A percentile compares a stretch with the other conserved stretches of the same genome.
phyloP scores from a whole-genome alignment of 2,797 vertebrate species.

The Gymnothorax reevesii region DNA sequence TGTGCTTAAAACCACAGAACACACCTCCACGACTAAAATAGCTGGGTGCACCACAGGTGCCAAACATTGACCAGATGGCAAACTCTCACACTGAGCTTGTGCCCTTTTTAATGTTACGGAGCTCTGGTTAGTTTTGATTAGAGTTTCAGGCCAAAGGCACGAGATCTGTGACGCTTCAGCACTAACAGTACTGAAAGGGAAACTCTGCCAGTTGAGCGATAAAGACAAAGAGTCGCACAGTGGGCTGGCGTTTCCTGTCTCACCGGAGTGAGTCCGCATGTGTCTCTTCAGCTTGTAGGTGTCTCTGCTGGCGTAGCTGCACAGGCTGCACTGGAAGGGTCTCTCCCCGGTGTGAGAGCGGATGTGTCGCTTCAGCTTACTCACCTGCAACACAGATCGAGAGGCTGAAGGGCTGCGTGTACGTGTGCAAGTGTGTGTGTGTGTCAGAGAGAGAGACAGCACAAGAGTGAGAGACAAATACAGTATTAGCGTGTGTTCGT shows the following conservation, averaged over 20 bases:
- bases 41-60: background rate
- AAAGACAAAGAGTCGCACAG: background rate
- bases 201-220: background rate
- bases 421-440: background rate
- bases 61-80: background rate
- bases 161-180: background rate
- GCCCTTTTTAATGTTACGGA: background rate
- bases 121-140: background rate
- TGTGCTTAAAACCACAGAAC: background rate
- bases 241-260: background rate
- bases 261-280: slow-evolving; percentile 98
- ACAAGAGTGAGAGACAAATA: too few relatives aligned
- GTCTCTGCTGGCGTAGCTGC: slow-evolving; percentile 98
- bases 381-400: slow-evolving; percentile 74
- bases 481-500: too few relatives aligned
- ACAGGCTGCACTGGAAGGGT: slow-evolving; percentile 97
- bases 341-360: slow-evolving; percentile 96
- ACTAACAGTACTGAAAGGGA: background rate
- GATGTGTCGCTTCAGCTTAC: slow-evolving; percentile 97
- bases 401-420: background rate
- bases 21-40: background rate
- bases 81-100: background rate
- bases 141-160: background rate
- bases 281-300: slow-evolving; percentile 98
- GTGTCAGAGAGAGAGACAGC: background rate